A percentile compares a stretch with the other conserved stretches of the same genome.
Evolutionary conservation across 1,140 invertebrate species (phyloP).

Genomic region (Geopemphigus sp.): DNA sequence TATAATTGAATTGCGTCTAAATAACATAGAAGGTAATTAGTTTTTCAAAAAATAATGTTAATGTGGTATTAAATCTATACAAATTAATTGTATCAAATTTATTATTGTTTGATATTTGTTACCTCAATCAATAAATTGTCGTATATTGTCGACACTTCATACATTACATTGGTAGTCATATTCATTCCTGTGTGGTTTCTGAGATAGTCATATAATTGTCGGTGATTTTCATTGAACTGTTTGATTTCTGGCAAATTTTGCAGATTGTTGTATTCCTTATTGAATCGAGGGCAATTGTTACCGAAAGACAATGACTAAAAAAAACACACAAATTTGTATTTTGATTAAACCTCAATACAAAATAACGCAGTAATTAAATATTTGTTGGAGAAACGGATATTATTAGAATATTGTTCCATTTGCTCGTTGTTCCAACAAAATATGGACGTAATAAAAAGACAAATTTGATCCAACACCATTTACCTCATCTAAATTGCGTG

Average conservation of each 20-base stretch:
- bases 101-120: neutral
- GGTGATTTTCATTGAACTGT: slow-evolving; percentile 2
- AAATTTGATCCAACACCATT: slow-evolving; percentile 38
- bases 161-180: neutral
- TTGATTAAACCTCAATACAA: no score
- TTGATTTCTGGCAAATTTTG: slow-evolving; percentile 13
- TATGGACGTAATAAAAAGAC: neutral
- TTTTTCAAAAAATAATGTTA: no score
- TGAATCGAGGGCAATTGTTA: slow-evolving; percentile 19
- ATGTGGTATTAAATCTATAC: no score
- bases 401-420: no score
- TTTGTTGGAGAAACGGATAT: no score
- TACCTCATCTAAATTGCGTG: slow-evolving; percentile 66
- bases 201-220: slow-evolving; percentile 17
- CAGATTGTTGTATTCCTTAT: neutral
- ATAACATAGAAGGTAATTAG: no score
- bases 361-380: no score
- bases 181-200: slow-evolving; percentile 27
- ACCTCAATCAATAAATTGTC: slow-evolving; percentile 43
- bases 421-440: neutral
- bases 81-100: no score
- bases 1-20: slow-evolving; percentile 66
- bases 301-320: slow-evolving; percentile 31
- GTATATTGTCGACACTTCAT: slow-evolving; percentile 1
- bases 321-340: neutral